These are phyloP conservation scores for Proctacanthus coquilletti DNA, from an alignment of 1,140 invertebrate species.

Conservation along the genomic window DNA sequence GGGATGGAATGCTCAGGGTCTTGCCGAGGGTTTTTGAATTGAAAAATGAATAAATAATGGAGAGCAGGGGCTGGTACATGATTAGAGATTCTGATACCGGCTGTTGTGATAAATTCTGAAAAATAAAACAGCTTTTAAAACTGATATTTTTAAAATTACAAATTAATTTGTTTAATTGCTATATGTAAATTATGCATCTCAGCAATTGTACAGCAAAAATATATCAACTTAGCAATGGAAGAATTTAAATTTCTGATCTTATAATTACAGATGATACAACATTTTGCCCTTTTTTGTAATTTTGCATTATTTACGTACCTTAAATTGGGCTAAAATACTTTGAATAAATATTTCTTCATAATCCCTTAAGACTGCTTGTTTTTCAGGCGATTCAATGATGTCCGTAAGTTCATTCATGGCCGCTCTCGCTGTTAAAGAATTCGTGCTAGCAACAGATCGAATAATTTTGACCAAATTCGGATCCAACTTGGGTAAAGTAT, in stretches of 20 bases:
- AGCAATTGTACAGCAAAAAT: too few relatives aligned
- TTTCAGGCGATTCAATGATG: constrained; percentile 26
- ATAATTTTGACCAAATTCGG: constrained; percentile 26
- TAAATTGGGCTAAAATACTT: constrained; percentile 26
- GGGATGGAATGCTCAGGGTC: constrained; percentile 21
- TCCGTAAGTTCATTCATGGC: constrained; percentile 24
- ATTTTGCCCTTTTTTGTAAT: background rate
- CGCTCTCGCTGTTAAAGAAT: constrained; percentile 22
- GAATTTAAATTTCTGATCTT: constrained; percentile 6
- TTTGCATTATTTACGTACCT: constrained; percentile 11
- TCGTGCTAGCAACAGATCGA: constrained; percentile 19
- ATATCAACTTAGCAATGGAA: too few relatives aligned
- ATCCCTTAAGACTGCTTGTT: constrained; percentile 25
- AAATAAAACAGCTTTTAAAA: too few relatives aligned
- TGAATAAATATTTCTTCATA: constrained; percentile 30
- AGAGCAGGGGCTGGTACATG: constrained; percentile 70
- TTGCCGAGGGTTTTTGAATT: constrained; percentile 54
- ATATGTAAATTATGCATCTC: too few relatives aligned
- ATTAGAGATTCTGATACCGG: constrained; percentile 66
- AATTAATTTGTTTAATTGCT: constrained; percentile 6
- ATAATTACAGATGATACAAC: constrained; percentile 1
- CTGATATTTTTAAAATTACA: constrained; percentile 8
- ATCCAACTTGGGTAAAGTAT: constrained; percentile 26
- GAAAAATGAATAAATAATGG: constrained; percentile 76
- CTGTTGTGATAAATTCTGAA: constrained; percentile 46